phyloP scores from a whole-genome alignment of 2,888 invertebrate genomes.

The Leptura quadrifasciata region DNA sequence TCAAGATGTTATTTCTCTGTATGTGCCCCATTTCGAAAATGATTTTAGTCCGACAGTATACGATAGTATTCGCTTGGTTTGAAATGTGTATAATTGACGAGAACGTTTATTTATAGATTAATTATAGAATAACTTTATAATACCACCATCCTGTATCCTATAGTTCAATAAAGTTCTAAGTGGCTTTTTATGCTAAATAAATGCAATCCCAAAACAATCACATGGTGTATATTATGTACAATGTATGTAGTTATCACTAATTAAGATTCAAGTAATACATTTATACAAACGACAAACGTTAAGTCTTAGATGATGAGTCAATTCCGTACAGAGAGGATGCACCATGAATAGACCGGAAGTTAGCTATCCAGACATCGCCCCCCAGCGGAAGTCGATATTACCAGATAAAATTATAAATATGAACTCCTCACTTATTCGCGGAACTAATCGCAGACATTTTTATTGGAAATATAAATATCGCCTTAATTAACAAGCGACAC shows the following conservation, averaged over 20 bases:
- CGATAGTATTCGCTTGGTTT: no score
- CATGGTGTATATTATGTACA: background rate
- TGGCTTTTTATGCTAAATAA: background rate
- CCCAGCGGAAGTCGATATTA: constrained; percentile 63
- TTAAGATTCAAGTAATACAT: constrained; percentile 26
- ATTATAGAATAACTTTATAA: background rate
- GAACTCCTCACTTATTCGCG: constrained; percentile 43
- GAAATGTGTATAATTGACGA: no score
- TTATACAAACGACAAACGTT: constrained; percentile 26
- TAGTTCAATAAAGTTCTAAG: background rate
- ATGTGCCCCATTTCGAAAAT: no score
- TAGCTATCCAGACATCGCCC: constrained; percentile 66
- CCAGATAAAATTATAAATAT: constrained; percentile 57
- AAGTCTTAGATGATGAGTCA: constrained; percentile 31
- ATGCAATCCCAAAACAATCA: background rate
- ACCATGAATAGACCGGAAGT: constrained; percentile 69
- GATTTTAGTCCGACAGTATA: no score
- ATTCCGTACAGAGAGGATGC: constrained; percentile 57
- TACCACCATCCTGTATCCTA: background rate
- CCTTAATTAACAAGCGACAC: background rate
- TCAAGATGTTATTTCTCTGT: no score
- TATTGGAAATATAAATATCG: constrained; percentile 12
- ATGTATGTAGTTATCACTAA: background rate
- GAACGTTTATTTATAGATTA: no score
- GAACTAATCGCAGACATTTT: constrained; percentile 16